Evolutionary conservation across 1,140 invertebrate species (phyloP), one percentile per base, ranked within the genome.

Genomic region (Lutraria rhynchaena): DNA sequence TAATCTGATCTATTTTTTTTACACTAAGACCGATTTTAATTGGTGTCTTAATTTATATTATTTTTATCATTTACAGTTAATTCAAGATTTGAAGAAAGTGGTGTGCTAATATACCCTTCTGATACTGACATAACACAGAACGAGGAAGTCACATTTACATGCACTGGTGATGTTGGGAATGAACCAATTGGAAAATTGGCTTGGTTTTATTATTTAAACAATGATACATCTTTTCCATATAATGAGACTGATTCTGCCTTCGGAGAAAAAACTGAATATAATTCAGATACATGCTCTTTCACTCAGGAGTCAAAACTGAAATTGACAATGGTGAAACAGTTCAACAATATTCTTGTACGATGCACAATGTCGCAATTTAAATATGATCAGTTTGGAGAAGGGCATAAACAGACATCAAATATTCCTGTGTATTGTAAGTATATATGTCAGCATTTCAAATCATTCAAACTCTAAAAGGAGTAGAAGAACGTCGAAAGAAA

Each of bases 361-460:
- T 76, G 74, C 37, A 76, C 74, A 35, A 46, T 65, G 3, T 60
- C 61, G 51, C 74, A 76, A 29, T 41, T 46, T 22, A 76, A 15
- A n/a, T 27, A n/a, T 17, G 29, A 29, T 31, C n/a, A 61, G 17
- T 1, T 1, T 35, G 74, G 74, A 27, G 74, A 76, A 49, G 74
- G 58, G 3, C 29, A 53, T 41, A 44, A 9, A n/a, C 74, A 76
- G 24, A 76, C 57, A 51, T 22, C 5, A 11, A 35, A 37, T 49
- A 63, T 76, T 55, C 37, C 1, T 44, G 58, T 76, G 1, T 35
- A 9, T 31, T 76, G 74, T 76, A 65, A 76, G 74, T 76, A 63
- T 1, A 51, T 58, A 17, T n/a, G n/a, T n/a, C 46, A 49, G 11
- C n/a, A 49, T 11, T 49, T 13, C n/a, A 49, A 13, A 49, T n/a